phyloP scores from a whole-genome alignment of 2,797 vertebrate genomes.

The Gobio occitaniae region DNA sequence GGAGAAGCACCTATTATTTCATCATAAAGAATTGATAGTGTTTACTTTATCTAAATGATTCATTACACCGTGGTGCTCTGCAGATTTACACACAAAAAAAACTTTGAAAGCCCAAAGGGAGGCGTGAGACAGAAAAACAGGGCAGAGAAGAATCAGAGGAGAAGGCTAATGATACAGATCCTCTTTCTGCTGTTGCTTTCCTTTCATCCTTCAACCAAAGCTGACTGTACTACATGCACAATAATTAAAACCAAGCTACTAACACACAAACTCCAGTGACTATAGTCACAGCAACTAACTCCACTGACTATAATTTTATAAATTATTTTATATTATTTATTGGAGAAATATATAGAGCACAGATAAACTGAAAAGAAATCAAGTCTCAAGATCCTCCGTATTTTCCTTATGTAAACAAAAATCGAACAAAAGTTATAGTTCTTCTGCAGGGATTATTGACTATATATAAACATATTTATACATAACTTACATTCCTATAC shows the following conservation, averaged over 20 bases:
- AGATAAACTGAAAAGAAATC: no score
- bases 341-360: no score
- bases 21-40: slow-evolving; percentile 21
- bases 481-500: no score
- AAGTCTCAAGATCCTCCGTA: no score
- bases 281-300: neutral
- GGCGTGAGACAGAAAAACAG: slow-evolving; percentile 13
- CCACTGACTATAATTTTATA: neutral
- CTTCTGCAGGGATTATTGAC: no score
- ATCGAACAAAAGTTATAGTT: no score
- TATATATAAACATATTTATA: no score
- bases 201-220: slow-evolving; percentile 9
- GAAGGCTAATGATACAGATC: slow-evolving; percentile 19
- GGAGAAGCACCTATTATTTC: slow-evolving; percentile 4
- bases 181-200: slow-evolving; percentile 9
- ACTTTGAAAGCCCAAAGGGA: neutral
- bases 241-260: slow-evolving; percentile 66
- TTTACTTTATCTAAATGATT: slow-evolving; percentile 45
- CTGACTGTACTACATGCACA: slow-evolving; percentile 62
- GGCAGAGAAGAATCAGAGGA: slow-evolving; percentile 4
- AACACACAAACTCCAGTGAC: neutral
- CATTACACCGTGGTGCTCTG: slow-evolving; percentile 6
- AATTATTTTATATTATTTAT: neutral
- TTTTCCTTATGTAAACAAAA: no score
- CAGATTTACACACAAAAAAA: neutral